Evolutionary conservation across 2,888 invertebrate genomes (phyloP).

Genomic region (Apamea sordens): DNA sequence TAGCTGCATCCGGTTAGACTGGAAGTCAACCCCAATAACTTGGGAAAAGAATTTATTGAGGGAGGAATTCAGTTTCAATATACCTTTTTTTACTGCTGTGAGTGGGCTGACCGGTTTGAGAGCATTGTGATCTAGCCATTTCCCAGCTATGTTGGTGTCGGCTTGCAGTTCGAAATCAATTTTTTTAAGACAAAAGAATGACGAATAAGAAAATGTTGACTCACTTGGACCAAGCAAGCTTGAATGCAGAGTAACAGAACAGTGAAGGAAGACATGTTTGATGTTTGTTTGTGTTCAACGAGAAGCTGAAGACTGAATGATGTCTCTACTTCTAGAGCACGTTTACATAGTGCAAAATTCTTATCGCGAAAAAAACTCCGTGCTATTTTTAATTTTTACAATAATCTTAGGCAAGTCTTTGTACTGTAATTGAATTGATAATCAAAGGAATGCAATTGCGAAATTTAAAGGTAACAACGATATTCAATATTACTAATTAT

Average conservation of each 20-base stretch:
- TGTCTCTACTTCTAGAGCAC: neutral
- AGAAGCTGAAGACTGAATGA: neutral
- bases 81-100: too few species aligned
- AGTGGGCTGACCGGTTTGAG: too few species aligned
- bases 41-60: too few species aligned
- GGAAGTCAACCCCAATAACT: too few species aligned
- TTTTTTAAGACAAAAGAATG: too few species aligned
- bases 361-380: constrained; percentile 1
- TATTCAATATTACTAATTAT: constrained; percentile 8
- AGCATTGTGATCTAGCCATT: too few species aligned
- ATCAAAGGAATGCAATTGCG: neutral
- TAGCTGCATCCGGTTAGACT: too few species aligned
- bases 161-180: too few species aligned
- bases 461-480: neutral
- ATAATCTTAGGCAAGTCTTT: constrained; percentile 5
- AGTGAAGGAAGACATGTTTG: neutral
- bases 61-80: too few species aligned
- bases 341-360: constrained; percentile 8
- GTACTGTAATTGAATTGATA: constrained; percentile 23
- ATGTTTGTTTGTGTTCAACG: neutral
- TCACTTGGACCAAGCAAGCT: constrained; percentile 50
- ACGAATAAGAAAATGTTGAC: too few species aligned
- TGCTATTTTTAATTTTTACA: constrained; percentile 2
- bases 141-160: too few species aligned
- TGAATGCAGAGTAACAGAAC: constrained; percentile 59